These are phyloP conservation scores for Carlito syrichta DNA, from an alignment of 2,113 vertebrate genomes.

Conservation along the genomic window DNA sequence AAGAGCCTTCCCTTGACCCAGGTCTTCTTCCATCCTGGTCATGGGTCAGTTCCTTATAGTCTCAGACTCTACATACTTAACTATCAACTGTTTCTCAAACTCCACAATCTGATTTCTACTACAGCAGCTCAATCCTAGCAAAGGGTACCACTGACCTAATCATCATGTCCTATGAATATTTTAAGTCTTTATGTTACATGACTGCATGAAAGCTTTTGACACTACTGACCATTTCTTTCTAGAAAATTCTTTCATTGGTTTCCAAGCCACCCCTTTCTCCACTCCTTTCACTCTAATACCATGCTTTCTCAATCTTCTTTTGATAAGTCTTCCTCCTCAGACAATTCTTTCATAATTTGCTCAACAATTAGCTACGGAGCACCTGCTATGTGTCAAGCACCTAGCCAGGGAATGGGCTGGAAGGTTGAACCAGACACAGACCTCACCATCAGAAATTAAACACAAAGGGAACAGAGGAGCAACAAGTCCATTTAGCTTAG, in stretches of 20 bases:
- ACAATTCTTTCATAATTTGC: not conserved
- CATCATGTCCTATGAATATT: not conserved
- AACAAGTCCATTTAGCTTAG: not conserved
- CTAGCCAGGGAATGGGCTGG: not conserved
- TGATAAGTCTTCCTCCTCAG: not conserved
- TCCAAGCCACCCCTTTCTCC: not conserved
- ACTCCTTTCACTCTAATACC: not conserved
- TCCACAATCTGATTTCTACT: not conserved
- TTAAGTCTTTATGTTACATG: not conserved
- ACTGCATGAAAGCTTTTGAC: not conserved
- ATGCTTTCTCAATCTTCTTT: not conserved
- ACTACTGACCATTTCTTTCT: not conserved
- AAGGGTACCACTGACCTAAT: not conserved
- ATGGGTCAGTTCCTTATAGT: not conserved
- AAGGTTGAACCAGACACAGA: not conserved
- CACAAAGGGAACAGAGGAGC: not conserved
- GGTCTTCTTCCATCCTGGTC: not conserved
- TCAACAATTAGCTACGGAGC: not conserved
- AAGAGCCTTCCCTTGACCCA: not conserved
- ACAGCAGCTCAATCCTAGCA: not conserved
- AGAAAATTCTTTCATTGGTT: not conserved
- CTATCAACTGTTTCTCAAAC: not conserved
- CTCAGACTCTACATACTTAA: not conserved
- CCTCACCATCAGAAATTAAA: not conserved
- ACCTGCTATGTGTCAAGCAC: not conserved